Conservation (phyloP, 2,888 invertebrate genomes). For the Chalcosyrphus nemorum region DNA sequence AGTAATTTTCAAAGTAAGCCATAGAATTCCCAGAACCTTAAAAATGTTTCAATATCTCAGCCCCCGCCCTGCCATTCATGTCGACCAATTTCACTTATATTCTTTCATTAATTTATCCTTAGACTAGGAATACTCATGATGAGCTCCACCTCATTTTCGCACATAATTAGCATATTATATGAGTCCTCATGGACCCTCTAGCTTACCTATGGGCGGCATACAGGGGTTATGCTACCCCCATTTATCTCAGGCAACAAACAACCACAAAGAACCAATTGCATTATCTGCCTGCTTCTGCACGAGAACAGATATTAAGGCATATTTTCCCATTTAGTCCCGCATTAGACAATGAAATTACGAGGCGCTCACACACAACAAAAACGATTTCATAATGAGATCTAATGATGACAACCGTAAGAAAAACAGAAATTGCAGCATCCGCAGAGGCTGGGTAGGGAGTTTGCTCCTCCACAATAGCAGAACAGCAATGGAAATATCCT, state of each 20-base stretch:
- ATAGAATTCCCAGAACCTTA: no score
- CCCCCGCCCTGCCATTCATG: no score
- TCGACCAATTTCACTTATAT: background rate
- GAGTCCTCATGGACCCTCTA: slow-evolving; percentile 25
- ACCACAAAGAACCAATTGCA: slow-evolving; percentile 61
- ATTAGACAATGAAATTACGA: slow-evolving; percentile 70
- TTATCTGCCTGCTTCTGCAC: slow-evolving; percentile 53
- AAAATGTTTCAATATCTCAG: no score
- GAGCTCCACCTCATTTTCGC: slow-evolving; percentile 47
- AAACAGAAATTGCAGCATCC: slow-evolving; percentile 62
- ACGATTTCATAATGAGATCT: slow-evolving; percentile 74
- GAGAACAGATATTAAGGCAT: slow-evolving; percentile 64
- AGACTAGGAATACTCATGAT: slow-evolving; percentile 55
- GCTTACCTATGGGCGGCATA: slow-evolving; percentile 49
- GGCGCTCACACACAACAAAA: slow-evolving; percentile 61
- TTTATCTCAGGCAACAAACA: slow-evolving; percentile 58
- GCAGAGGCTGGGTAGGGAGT: slow-evolving; percentile 6
- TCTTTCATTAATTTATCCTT: slow-evolving; percentile 52
- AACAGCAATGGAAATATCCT: slow-evolving; percentile 41
- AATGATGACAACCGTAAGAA: slow-evolving; percentile 73
- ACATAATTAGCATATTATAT: slow-evolving; percentile 63
- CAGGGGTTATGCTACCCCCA: slow-evolving; percentile 15
- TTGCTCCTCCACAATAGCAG: slow-evolving; percentile 37
- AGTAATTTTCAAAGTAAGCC: no score
- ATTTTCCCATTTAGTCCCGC: slow-evolving; percentile 66